Evolutionary conservation across 2,113 vertebrate genomes (phyloP), one percentile per base, ranked within the genome.

Genomic region (Argyrosomus japonicus): DNA sequence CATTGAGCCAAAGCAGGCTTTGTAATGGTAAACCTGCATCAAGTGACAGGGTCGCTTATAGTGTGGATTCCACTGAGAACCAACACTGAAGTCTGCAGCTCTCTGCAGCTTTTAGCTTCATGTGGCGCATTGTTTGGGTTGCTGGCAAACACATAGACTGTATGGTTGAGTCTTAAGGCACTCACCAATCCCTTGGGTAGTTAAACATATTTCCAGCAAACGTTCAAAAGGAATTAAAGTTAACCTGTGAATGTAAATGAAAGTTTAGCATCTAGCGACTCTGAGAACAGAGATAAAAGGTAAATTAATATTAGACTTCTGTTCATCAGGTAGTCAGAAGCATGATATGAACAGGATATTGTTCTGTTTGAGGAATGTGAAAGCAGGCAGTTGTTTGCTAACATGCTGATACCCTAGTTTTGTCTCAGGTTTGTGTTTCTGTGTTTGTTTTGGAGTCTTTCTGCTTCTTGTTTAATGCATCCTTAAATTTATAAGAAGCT

Each of bases 341-440:
- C 36, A 45, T 25, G 23, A 45, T 51, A 56, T 4, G 14, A 63
- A 40, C 6, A 65, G 32, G 45, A 23, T 23, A 50, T 2, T 50
- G 14, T 43, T 32, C 12, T 58, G 40, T 23, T 4, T 50, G 23
- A 11, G 6, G 14, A 4, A 18, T 27, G 43, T 29, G 14, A 27
- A 36, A 63, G 11, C 8, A 74, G 45, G 21, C 11, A 56, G 32
- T 10, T 68, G 25, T 74, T 68, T 43, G 10, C 17, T 8, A 45
- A 19, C 32, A 21, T 47, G 12, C 23, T n/a, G n/a, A 67, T 13
- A 48, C 69, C 4, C 23, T 5, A 0, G 25, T 47, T 27, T 21
- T n/a, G 47, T 71, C n/a, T 63, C 47, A 43, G 60, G 54, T 74
- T 67, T 70, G 27, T 25, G 6, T 23, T 64, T 36, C 6, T 58